These are phyloP conservation scores for Anomalospiza imberbis DNA, from an alignment of 2,797 vertebrate species.

Conservation along the genomic window DNA sequence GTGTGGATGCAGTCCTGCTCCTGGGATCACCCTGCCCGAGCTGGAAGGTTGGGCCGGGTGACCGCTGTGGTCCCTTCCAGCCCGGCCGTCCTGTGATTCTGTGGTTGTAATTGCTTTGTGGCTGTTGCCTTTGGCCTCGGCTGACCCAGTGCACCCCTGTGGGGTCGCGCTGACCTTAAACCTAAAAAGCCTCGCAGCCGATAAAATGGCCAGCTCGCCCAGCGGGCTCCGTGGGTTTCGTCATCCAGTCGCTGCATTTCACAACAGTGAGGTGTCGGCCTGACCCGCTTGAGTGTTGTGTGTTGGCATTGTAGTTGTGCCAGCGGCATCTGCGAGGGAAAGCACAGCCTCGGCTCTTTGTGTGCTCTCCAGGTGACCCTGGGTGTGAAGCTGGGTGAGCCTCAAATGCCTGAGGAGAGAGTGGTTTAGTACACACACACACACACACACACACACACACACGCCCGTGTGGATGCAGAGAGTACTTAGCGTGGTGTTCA, in stretches of 20 bases:
- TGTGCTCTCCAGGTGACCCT: not conserved
- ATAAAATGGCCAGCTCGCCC: not conserved
- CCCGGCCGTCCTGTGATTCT: not conserved
- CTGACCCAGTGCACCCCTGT: not conserved
- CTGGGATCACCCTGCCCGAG: not conserved
- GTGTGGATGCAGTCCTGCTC: not conserved
- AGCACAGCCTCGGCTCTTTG: not conserved
- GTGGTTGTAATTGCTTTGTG: not conserved
- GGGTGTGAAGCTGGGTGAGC: not conserved
- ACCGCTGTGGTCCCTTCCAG: not conserved
- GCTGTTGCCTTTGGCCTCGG: not conserved
- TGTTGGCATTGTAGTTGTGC: not conserved
- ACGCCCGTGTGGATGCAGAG: not conserved
- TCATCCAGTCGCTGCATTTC: not conserved
- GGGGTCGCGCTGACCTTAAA: not conserved
- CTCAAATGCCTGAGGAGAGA: not conserved
- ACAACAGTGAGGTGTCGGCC: not conserved
- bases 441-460: rapidly evolving
- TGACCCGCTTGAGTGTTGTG: not conserved
- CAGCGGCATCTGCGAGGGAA: not conserved
- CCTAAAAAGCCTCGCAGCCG: not conserved
- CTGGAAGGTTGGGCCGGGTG: not conserved
- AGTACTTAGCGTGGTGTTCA: not conserved
- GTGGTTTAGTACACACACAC: rapidly evolving
- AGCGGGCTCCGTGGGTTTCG: not conserved